Evolutionary conservation across 2,888 invertebrate species (phyloP).

Genomic region (Bellardia pandia): DNA sequence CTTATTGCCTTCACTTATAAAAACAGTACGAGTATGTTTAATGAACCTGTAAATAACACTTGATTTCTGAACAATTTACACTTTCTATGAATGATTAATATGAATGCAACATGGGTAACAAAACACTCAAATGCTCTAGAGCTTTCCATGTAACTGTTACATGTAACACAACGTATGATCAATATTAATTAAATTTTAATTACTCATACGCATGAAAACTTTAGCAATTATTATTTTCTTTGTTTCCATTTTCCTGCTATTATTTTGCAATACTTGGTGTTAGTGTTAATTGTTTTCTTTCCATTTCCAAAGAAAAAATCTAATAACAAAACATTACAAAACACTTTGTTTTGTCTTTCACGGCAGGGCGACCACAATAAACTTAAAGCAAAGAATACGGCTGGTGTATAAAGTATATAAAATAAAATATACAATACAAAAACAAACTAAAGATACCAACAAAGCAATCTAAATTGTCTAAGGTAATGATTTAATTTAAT

Average conservation of each 20-base stretch:
- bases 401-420: background rate
- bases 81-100: background rate
- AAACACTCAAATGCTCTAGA: background rate
- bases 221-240: background rate
- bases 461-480: constrained; percentile 60
- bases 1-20: too few species aligned
- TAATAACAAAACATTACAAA: constrained; percentile 18
- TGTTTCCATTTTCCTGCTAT: background rate
- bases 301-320: background rate
- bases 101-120: background rate
- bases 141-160: background rate
- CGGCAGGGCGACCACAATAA: background rate
- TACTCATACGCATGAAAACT: constrained; percentile 4
- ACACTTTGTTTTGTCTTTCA: constrained; percentile 5
- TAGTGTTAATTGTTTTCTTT: background rate
- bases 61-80: too few species aligned
- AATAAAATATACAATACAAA: background rate
- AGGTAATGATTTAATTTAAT: constrained; percentile 72
- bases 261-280: background rate
- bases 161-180: constrained; percentile 20
- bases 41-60: too few species aligned
- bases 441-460: background rate
- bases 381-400: background rate
- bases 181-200: constrained; percentile 49
- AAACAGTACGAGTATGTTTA: too few species aligned